Evolutionary conservation across 2,113 vertebrate species (phyloP).

Genomic region (Conger conger): DNA sequence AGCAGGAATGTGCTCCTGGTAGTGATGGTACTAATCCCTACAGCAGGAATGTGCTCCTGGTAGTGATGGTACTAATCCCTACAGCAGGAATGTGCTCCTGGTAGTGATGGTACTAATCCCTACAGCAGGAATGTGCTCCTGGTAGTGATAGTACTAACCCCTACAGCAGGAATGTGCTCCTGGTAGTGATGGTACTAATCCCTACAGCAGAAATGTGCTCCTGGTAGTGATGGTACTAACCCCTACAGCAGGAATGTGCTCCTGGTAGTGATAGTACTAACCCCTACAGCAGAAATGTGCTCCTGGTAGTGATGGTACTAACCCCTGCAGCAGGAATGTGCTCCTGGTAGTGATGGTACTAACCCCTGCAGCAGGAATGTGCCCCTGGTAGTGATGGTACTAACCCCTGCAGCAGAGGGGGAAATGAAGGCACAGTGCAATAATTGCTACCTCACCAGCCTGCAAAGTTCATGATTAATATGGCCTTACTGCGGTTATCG

Average conservation of each 20-base stretch:
- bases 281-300: background rate
- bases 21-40: background rate
- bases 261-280: background rate
- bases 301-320: background rate
- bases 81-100: background rate
- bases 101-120: background rate
- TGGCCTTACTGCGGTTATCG: background rate
- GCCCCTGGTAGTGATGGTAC: background rate
- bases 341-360: background rate
- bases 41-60: background rate
- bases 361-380: background rate
- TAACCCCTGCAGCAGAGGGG: background rate
- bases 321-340: background rate
- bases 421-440: background rate
- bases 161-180: background rate
- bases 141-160: background rate
- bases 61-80: background rate
- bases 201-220: background rate
- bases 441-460: background rate
- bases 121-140: background rate
- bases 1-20: background rate
- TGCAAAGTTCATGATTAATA: background rate
- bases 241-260: background rate
- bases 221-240: background rate
- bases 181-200: background rate